These are phyloP conservation scores for Sebastes wilsoni DNA, from an alignment of 2,797 vertebrate genomes.

Conservation along the genomic window DNA sequence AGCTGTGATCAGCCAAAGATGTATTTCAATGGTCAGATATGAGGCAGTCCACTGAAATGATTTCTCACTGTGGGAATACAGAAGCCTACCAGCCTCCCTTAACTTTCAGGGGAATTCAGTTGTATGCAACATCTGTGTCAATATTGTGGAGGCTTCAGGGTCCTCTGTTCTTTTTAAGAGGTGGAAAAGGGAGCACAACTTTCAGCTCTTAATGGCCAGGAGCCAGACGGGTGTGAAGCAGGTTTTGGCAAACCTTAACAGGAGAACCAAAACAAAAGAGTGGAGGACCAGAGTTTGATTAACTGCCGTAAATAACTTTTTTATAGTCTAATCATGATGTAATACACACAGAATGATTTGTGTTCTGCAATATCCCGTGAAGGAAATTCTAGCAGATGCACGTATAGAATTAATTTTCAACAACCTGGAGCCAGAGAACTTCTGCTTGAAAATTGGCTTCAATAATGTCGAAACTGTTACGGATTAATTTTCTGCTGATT, in stretches of 20 bases:
- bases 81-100: constrained; percentile 53
- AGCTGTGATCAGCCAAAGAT: constrained; percentile 47
- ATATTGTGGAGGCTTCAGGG: constrained; percentile 79
- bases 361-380: neutral
- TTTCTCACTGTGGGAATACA: constrained; percentile 61
- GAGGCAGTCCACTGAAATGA: constrained; percentile 34
- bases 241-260: constrained; percentile 37
- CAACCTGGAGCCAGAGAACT: neutral
- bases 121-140: constrained; percentile 85
- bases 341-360: neutral
- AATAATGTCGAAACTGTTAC: neutral
- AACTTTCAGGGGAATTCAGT: constrained; percentile 66
- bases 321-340: neutral
- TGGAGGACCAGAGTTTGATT: constrained; percentile 5
- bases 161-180: constrained; percentile 75
- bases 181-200: constrained; percentile 62
- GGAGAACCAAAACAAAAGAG: constrained; percentile 18
- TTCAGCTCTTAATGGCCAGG: constrained; percentile 38
- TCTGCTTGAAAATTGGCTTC: neutral
- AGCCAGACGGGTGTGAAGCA: constrained; percentile 38
- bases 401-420: neutral
- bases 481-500: neutral
- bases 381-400: neutral
- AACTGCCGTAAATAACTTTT: constrained; percentile 26
- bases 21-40: constrained; percentile 47